Base-by-base conservation (phyloP, 1,140 invertebrate species). In the Cyphomyrmex costatus region DNA sequence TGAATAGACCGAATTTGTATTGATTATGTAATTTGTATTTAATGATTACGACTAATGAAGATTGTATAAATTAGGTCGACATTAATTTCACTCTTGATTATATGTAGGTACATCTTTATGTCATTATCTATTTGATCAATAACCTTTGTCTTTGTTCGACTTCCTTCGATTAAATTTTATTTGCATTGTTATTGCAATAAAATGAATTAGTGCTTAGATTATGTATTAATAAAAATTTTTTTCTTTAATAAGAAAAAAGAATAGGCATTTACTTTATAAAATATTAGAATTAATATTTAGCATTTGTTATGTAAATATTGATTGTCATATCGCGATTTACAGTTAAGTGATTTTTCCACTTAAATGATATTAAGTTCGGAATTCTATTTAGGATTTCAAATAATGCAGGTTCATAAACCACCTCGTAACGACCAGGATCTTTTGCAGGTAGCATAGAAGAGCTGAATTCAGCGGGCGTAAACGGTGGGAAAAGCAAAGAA, bases 331-430 rank as follows among this genome's bases (percentile, higher is more conserved):
- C 19, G 8, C 19, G 27, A 53, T 51, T 63, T 24, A 12, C 27
- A 12, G 12, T 33, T 33, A 60, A 74, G 42, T 33, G 53, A n/a
- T n/a, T n/a, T n/a, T n/a, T n/a, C 3, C n/a, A n/a, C 2, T 10
- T 73, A 21, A 46, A 46, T 60, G 42, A 83, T 49, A 83, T 74
- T 46, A 74, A n/a, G 21, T 24, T 8, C 16, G 16, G 4, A 49
- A 49, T 46, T 46, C 19, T 73, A 60, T 73, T 74, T 74, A 60
- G 36, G 2, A 10, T 60, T 73, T 74, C 8, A 60, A 61, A 61
- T 83, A 16, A 74, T 21, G 68, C n/a, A 60, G 27, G n/a, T 83
- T 61, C 56, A 83, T 74, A 74, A 73, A 49, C 19, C 7, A 56
- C 24, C 24, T 73, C 14, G 12, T 71, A 83, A 74, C 46, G 68